Evolutionary conservation across 1,140 invertebrate species (phyloP), one percentile per base, ranked within the genome.

Genomic region (Drosophila kanapiae): DNA sequence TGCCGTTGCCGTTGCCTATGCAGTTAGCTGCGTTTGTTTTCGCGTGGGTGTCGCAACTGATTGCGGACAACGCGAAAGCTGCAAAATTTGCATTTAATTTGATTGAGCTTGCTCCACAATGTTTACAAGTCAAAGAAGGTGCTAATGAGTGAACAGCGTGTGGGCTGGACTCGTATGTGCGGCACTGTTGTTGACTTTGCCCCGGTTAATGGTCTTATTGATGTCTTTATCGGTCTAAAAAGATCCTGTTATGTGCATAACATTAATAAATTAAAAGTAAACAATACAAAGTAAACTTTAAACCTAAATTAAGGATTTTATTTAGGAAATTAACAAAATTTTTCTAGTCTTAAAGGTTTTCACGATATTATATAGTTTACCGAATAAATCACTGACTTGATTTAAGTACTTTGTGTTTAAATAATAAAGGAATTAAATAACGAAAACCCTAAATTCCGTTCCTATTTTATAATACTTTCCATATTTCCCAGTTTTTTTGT

Each of bases 11-110:
- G 1, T 63, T 10, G 37, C 37, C 61, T 14, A 43, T 67, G 62
- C 38, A 33, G 37, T 37, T 60, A 18, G 14, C 42, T 48, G 37
- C 67, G 58, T 56, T 48, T 68, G 33, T 53, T n/a, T 40, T 29
- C 57, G 79, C 59, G 82, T 86, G 79, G 78, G 82, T 64, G 65
- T 48, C 61, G 53, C 42, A 42, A 42, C 60, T 86, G 82, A 81
- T 85, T 79, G 79, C 56, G 43, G 60, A 80, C 82, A 85, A 80
- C 58, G 58, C 67, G 70, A 84, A 67, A 64, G 82, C 69, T 77
- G 48, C n/a, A 45, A 81, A 68, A 86, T 82, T 78, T 87, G 80
- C 82, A 86, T 86, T 86, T 85, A 86, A 86, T 85, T 81, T 71
- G 58, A 78, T 76, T 81, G 38, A 78, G 62, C 56, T 59, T 45